Percentiles rank a stretch among this genome's conserved stretches.
These are phyloP conservation scores for Kryptolebias marmoratus DNA, from an alignment of 2,113 vertebrate species.

Conservation along the genomic window DNA sequence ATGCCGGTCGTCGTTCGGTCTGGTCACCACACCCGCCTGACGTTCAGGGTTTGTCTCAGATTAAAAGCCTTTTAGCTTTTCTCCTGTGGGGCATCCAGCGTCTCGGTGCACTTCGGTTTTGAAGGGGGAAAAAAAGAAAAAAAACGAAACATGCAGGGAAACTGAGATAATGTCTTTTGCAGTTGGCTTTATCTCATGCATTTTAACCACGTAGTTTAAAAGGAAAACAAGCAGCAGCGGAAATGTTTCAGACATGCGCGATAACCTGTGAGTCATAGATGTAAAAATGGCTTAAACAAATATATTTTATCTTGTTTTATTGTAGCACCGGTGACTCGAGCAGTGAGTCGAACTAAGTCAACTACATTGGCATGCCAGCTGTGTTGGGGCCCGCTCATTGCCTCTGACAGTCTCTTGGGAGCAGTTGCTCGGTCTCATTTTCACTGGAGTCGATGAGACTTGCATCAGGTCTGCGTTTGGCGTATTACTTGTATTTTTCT, in stretches of 20 bases:
- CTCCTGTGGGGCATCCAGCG: constrained; percentile 4
- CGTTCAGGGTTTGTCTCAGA: neutral
- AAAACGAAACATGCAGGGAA: neutral
- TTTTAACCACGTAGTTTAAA: neutral
- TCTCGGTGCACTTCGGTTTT: neutral
- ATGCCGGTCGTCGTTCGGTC: neutral
- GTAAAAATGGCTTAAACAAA: neutral
- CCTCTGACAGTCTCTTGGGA: neutral
- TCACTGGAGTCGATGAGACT: neutral
- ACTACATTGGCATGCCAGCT: neutral
- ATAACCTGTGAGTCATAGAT: neutral
- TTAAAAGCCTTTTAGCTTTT: constrained; percentile 8
- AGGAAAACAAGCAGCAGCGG: neutral
- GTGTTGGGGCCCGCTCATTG: neutral
- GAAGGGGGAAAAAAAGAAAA: neutral
- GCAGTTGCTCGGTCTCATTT: neutral
- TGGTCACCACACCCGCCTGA: neutral
- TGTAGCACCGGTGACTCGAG: neutral
- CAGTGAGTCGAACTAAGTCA: neutral
- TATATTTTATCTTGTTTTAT: neutral
- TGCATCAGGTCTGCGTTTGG: neutral
- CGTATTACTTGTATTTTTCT: neutral
- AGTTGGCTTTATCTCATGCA: neutral
- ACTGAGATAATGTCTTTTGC: neutral
- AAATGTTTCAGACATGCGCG: neutral